Percentiles rank a stretch among this genome's conserved stretches.
Evolutionary conservation across 2,113 vertebrate genomes (phyloP).

Genomic region (Alligator mississippiensis): DNA sequence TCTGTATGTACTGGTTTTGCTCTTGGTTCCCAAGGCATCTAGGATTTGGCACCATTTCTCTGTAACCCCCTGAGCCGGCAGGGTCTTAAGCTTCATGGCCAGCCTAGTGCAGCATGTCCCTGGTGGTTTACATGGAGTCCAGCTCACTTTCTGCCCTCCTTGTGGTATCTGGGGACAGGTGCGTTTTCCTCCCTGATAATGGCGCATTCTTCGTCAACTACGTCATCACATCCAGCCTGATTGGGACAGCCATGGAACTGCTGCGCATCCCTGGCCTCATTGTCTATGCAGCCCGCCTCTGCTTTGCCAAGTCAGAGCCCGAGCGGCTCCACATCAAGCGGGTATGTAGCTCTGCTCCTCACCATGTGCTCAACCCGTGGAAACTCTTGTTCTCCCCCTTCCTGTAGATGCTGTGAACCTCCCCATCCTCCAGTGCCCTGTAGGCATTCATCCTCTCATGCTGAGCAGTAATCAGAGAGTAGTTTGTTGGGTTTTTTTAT

Average conservation of each 20-base stretch:
- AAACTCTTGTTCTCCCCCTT: not conserved
- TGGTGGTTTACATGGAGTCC: fast-evolving
- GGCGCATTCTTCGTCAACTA: conserved; percentile 98
- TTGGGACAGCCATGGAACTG: conserved; percentile 93
- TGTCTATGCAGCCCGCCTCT: conserved; percentile 88
- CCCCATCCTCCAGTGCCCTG: too few relatives aligned
- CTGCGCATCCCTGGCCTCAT: conserved; percentile 90
- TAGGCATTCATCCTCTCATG: too few relatives aligned
- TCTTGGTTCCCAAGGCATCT: not conserved
- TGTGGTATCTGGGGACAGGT: conserved; percentile 74
- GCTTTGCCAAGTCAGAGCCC: conserved; percentile 92
- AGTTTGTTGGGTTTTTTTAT: too few relatives aligned
- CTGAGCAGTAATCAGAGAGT: too few relatives aligned
- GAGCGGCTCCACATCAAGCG: conserved; percentile 92
- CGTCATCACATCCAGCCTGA: conserved; percentile 91
- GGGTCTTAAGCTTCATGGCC: not conserved
- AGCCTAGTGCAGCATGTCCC: not conserved
- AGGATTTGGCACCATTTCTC: not conserved
- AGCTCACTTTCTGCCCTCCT: not conserved
- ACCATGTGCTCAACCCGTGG: fast-evolving
- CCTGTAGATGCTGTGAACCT: too few relatives aligned
- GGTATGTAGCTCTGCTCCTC: conserved; percentile 74
- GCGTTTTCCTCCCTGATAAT: conserved; percentile 96
- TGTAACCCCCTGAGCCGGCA: not conserved
- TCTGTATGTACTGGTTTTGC: not conserved